These are phyloP conservation scores for Fulica atra DNA, from an alignment of 2,113 vertebrate species.

Conservation along the genomic window DNA sequence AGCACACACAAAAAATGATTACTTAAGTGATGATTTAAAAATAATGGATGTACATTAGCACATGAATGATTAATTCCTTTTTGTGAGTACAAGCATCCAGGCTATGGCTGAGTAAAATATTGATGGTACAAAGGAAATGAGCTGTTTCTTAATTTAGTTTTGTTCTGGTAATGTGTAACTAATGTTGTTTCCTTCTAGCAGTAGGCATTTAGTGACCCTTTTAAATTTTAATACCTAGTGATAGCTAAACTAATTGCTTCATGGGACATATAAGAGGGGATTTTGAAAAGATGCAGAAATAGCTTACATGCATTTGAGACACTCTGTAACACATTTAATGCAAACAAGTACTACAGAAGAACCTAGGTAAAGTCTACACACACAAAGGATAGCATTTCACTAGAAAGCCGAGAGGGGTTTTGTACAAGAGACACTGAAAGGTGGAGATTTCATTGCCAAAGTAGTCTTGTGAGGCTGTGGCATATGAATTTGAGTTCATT, in stretches of 20 bases:
- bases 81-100: conserved; percentile 52
- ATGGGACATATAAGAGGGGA: not conserved
- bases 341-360: not conserved
- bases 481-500: not conserved
- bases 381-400: not conserved
- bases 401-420: not conserved
- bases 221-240: conserved; percentile 63
- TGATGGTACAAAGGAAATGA: conserved; percentile 73
- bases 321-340: not conserved
- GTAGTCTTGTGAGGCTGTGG: not conserved
- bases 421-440: not conserved
- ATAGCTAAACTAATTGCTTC: conserved; percentile 58
- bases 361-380: not conserved
- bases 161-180: conserved; percentile 75
- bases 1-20: conserved; percentile 54
- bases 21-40: conserved; percentile 74
- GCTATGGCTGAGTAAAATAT: conserved; percentile 71
- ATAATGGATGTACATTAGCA: conserved; percentile 69
- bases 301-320: not conserved
- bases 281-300: not conserved
- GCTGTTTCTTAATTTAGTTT: conserved; percentile 77
- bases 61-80: conserved; percentile 71
- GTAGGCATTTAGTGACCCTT: conserved; percentile 64
- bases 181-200: conserved; percentile 71
- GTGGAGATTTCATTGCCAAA: not conserved